Conservation (phyloP, 1,140 invertebrate genomes). For the Bombyx mori region ASM3026992v2 NC_085115.1:14836001-14836500, state of each 20-base stretch:
- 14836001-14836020: constrained; percentile 11
- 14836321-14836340: not conserved
- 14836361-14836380: constrained; percentile 14
- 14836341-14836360: constrained; percentile 7
- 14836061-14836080: constrained; percentile 20
- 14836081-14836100: constrained; percentile 11
- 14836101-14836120: constrained; percentile 4
- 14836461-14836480: constrained; percentile 6
- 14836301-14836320: constrained; percentile 3
- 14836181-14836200: constrained; percentile 37
- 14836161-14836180: constrained; percentile 35
- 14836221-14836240: constrained; percentile 22
- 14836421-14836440: constrained; percentile 12
- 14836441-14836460: constrained; percentile 8
- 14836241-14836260: constrained; percentile 5
- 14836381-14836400: constrained; percentile 22
- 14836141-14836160: constrained; percentile 9
- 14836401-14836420: constrained; percentile 14
- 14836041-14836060: constrained; percentile 1
- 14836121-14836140: constrained; percentile 26
- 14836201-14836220: constrained; percentile 36
- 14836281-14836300: constrained; percentile 12
- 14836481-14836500: constrained; percentile 11
- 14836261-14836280: not conserved
- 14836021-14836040: constrained; percentile 26